These are phyloP conservation scores for Labeo rohita DNA, from an alignment of 2,113 vertebrate species.

Conservation along the genomic window DNA sequence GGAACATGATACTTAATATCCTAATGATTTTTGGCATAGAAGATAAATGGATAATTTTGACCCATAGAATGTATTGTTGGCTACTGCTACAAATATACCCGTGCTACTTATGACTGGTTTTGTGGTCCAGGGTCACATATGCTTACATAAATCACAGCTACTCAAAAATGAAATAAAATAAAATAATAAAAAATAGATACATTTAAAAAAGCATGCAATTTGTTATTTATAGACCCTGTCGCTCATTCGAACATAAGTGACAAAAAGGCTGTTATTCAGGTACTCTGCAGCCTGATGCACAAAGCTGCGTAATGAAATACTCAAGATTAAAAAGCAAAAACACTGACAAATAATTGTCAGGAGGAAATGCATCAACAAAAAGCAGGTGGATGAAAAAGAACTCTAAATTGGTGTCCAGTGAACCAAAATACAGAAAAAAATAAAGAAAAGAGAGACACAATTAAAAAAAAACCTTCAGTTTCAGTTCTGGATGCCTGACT, in stretches of 20 bases:
- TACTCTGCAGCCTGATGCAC: not conserved
- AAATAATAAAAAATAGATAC: not conserved
- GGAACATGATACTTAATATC: too few relatives aligned
- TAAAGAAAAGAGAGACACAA: not conserved
- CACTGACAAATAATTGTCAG: conserved; percentile 51
- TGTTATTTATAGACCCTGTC: conserved; percentile 23
- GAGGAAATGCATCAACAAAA: conserved; percentile 48
- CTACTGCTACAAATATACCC: too few relatives aligned
- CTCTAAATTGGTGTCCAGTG: not conserved
- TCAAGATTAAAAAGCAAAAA: conserved; percentile 44
- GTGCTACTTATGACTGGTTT: too few relatives aligned
- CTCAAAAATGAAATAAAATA: too few relatives aligned
- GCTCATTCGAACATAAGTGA: conserved; percentile 18
- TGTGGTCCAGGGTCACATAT: not conserved
- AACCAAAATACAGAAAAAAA: not conserved
- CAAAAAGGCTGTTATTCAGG: conserved; percentile 10
- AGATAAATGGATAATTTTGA: too few relatives aligned
- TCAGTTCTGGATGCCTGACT: not conserved
- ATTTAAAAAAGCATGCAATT: not conserved
- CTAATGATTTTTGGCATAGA: too few relatives aligned
- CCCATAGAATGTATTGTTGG: too few relatives aligned
- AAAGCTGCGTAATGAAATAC: conserved; percentile 20
- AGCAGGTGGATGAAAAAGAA: conserved; percentile 15
- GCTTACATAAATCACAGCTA: not conserved
- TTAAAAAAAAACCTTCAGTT: not conserved